Evolutionary conservation across 2,113 vertebrate species (phyloP).

Genomic region (Craseonycteris thonglongyai): DNA sequence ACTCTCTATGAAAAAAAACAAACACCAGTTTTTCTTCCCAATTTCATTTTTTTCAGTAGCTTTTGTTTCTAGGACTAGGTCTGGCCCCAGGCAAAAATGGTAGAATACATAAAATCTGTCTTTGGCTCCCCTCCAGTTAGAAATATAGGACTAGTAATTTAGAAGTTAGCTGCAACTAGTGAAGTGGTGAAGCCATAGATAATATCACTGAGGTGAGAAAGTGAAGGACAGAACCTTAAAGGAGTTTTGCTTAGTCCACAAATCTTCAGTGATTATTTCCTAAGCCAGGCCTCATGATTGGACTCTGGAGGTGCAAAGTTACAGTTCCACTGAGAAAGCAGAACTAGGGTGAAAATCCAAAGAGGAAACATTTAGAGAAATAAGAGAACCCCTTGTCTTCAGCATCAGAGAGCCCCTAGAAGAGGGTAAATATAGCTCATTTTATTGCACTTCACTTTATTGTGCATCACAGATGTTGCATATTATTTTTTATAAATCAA

Average conservation of each 20-base stretch:
- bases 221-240: background rate
- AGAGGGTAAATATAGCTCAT: background rate
- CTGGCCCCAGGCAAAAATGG: slow-evolving; percentile 9
- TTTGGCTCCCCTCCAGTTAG: slow-evolving; percentile 17
- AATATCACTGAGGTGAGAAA: background rate
- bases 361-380: background rate
- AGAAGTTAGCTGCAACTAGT: background rate
- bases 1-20: background rate
- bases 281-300: background rate
- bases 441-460: background rate
- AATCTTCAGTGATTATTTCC: background rate
- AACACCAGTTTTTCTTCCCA: too few species aligned
- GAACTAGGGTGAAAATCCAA: background rate
- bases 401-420: background rate
- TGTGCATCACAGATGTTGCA: background rate
- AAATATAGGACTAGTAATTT: background rate
- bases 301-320: background rate
- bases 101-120: slow-evolving; percentile 29
- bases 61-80: slow-evolving; percentile 32
- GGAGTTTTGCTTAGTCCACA: background rate
- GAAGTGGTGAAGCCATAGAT: background rate
- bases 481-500: background rate
- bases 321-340: background rate
- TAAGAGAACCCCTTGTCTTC: background rate
- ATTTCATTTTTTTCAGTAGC: slow-evolving; percentile 23